Conservation (phyloP, 2,888 invertebrate genomes). For the Campaea margaritaria region DNA sequence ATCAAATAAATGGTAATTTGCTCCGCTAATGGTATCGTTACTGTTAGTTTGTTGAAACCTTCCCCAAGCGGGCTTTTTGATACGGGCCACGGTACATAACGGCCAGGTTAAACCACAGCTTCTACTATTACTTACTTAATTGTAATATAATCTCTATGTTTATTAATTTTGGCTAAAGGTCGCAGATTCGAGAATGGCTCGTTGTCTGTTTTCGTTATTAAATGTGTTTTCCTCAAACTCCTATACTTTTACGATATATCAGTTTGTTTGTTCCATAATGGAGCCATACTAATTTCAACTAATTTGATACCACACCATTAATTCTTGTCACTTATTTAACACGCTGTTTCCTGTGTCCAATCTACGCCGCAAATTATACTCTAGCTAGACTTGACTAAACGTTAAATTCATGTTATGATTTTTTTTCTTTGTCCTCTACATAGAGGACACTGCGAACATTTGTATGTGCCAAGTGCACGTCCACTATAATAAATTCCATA, state of each 20-base stretch:
- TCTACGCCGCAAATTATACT: constrained; percentile 15
- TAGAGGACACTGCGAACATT: constrained; percentile 30
- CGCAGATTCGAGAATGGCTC: too few species aligned
- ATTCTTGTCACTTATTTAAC: neutral
- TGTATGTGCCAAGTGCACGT: constrained; percentile 38
- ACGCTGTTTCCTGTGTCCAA: constrained; percentile 8
- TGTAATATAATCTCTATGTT: neutral
- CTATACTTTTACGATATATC: too few species aligned
- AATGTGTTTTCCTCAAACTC: too few species aligned
- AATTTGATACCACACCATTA: neutral
- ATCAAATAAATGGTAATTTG: constrained; percentile 58
- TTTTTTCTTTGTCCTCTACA: constrained; percentile 28
- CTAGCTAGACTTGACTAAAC: constrained; percentile 18
- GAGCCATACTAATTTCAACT: neutral
- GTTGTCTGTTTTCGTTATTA: too few species aligned
- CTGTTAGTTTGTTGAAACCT: constrained; percentile 41
- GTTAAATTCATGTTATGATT: constrained; percentile 26
- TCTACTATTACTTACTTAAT: constrained; percentile 25
- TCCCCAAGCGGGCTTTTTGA: constrained; percentile 44
- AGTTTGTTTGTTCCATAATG: neutral
- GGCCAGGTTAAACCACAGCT: constrained; percentile 40
- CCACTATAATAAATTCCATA: constrained; percentile 37
- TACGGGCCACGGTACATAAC: constrained; percentile 42
- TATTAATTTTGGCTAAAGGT: neutral
- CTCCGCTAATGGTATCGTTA: constrained; percentile 50